phyloP scores from a whole-genome alignment of 1,140 invertebrate genomes.

The Drosophila melanica region DNA sequence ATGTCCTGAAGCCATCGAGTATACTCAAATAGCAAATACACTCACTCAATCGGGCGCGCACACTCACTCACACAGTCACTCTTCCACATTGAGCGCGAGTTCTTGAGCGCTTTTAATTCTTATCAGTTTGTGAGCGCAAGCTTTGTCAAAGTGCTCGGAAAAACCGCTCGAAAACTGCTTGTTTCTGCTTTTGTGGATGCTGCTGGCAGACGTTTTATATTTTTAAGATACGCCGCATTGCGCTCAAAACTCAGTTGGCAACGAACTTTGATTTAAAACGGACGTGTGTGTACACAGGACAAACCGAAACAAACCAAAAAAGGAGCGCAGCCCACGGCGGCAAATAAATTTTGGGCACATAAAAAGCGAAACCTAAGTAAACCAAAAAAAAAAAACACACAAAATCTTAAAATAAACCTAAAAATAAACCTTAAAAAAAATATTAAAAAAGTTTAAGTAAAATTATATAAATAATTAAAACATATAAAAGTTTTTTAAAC shows the following conservation, averaged over 20 bases:
- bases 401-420: neutral
- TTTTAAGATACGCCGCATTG: constrained; percentile 41
- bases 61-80: constrained; percentile 16
- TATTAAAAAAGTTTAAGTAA: constrained; percentile 9
- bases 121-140: constrained; percentile 62
- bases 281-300: constrained; percentile 58
- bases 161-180: constrained; percentile 5
- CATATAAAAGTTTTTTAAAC: neutral
- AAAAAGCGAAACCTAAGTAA: constrained; percentile 14
- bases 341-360: neutral
- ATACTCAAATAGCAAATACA: neutral
- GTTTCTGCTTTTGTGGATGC: constrained; percentile 32
- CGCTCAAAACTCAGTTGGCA: constrained; percentile 56
- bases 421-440: neutral
- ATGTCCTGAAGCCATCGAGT: neutral
- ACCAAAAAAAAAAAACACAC: neutral
- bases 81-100: constrained; percentile 6
- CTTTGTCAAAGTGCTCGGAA: constrained; percentile 16
- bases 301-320: constrained; percentile 25
- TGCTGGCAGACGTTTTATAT: constrained; percentile 38
- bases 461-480: neutral
- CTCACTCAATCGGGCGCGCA: constrained; percentile 1
- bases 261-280: constrained; percentile 69
- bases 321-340: constrained; percentile 16
- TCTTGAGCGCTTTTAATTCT: constrained; percentile 36